A percentile compares a stretch with the other conserved stretches of the same genome.
Conservation (phyloP, 2,888 invertebrate genomes). For the Platycheirus rosarum region DNA sequence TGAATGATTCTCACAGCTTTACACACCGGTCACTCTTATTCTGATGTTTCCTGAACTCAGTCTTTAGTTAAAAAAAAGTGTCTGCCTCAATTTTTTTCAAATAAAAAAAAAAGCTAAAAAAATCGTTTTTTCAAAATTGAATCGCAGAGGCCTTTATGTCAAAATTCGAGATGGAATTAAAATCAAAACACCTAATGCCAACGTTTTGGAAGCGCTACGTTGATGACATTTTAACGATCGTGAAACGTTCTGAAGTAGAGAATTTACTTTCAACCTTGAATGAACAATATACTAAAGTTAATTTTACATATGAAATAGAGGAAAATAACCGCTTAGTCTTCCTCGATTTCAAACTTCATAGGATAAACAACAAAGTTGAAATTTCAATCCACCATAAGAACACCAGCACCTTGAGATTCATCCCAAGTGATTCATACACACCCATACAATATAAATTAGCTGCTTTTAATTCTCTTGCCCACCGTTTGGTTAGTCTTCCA, state of each 20-base stretch:
- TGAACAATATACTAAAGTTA: neutral
- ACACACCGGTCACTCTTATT: too few species aligned
- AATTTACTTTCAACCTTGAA: neutral
- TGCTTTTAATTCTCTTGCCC: neutral
- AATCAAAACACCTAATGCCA: too few species aligned
- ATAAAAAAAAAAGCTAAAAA: too few species aligned
- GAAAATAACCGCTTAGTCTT: neutral
- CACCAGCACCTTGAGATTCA: conserved; percentile 9
- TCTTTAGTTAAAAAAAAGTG: too few species aligned
- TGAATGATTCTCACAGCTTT: too few species aligned
- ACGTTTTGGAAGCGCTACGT: too few species aligned
- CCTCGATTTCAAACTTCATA: neutral
- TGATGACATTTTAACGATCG: too few species aligned
- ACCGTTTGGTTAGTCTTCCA: neutral
- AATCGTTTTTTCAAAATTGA: too few species aligned
- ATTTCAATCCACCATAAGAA: neutral
- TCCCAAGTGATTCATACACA: conserved; percentile 7
- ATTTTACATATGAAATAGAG: neutral
- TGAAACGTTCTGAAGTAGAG: neutral
- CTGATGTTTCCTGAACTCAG: too few species aligned
- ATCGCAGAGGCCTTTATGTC: too few species aligned
- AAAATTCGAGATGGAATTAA: too few species aligned
- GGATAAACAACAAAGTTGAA: neutral
- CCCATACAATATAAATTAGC: conserved; percentile 2
- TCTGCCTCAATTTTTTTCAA: too few species aligned